Conservation (phyloP, 2,888 invertebrate genomes). For the Nomada fabriciana region DNA sequence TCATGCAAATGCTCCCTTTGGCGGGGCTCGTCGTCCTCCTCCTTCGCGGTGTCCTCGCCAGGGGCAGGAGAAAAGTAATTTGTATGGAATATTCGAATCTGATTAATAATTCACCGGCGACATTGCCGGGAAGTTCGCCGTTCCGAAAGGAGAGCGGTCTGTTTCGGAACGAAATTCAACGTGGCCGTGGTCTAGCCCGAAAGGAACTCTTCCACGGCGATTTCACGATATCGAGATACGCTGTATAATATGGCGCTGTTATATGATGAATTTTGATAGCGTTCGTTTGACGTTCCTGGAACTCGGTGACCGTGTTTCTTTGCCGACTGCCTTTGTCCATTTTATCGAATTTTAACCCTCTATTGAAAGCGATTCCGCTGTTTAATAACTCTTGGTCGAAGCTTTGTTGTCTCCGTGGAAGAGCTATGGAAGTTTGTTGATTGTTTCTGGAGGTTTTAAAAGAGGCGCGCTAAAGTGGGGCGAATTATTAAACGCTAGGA, state of each 20-base stretch:
- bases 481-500: slow-evolving; percentile 33
- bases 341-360: slow-evolving; percentile 53
- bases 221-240: slow-evolving; percentile 38
- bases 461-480: too few relatives aligned
- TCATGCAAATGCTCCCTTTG: slow-evolving; percentile 47
- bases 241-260: slow-evolving; percentile 30
- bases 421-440: slow-evolving; percentile 28
- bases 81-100: slow-evolving; percentile 53
- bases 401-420: slow-evolving; percentile 29
- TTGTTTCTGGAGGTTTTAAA: slow-evolving; percentile 21
- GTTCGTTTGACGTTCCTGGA: slow-evolving; percentile 41
- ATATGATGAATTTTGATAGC: slow-evolving; percentile 45
- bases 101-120: slow-evolving; percentile 55
- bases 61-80: slow-evolving; percentile 33
- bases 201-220: slow-evolving; percentile 17
- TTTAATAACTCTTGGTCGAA: slow-evolving; percentile 55
- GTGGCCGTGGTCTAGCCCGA: background rate
- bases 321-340: slow-evolving; percentile 12
- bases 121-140: background rate
- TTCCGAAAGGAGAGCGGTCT: slow-evolving; percentile 13
- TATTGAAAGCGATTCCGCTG: slow-evolving; percentile 46
- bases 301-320: slow-evolving; percentile 46
- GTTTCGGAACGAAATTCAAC: slow-evolving; percentile 14
- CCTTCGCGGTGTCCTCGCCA: background rate
- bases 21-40: background rate